Evolutionary conservation across 92 coral and sea anemone species (phyloP), one percentile per base, ranked within the genome.

Genomic region (Porites cylindrica): DNA sequence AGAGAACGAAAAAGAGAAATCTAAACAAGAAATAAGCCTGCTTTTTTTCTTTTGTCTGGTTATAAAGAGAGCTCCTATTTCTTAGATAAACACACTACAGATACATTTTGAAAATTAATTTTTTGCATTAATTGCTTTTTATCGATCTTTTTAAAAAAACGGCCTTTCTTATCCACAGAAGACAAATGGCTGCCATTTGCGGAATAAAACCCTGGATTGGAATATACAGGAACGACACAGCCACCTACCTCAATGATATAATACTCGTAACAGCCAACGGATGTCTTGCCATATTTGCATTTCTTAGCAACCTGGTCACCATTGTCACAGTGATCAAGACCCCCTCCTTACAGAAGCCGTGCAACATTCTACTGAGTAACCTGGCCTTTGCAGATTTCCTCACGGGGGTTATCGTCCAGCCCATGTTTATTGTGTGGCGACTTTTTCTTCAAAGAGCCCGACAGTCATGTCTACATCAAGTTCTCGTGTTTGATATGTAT

Each of bases 341-440:
- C 1, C 63, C 79, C 6, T 75, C 79, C 23, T 59, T 75, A 38
- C 61, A 26, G n/a, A 75, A 11, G 19, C 79, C 32, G 13, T 10
- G 63, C 63, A 51, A 75, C 64, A 59, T 52, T 51, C 11, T 75
- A 6, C 64, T 75, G 64, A 51, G 79, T 14, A 75, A 63, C 50
- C 79, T 75, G 16, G 79, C 79, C 47, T 50, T 18, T 23, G 14
- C 58, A 50, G 78, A 73, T 53, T 73, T 59, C 29, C 61, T 75
- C 12, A 17, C 81, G 13, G 81, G 66, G 2, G 7, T 77, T 10
- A 21, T 50, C 26, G 67, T 50, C 18, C 81, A 77, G 54, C 81
- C 81, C 56, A 21, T 62, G 67, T 77, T 77, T 38, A 20, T 77
- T 26, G 66, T 20, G n/a, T 58, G 67, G 68, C 81, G 81, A 24